A percentile compares a stretch with the other conserved stretches of the same genome.
Conservation (phyloP, 53 echinoderm and acorn worm genomes). For the Pentamera pediparva region DNA sequence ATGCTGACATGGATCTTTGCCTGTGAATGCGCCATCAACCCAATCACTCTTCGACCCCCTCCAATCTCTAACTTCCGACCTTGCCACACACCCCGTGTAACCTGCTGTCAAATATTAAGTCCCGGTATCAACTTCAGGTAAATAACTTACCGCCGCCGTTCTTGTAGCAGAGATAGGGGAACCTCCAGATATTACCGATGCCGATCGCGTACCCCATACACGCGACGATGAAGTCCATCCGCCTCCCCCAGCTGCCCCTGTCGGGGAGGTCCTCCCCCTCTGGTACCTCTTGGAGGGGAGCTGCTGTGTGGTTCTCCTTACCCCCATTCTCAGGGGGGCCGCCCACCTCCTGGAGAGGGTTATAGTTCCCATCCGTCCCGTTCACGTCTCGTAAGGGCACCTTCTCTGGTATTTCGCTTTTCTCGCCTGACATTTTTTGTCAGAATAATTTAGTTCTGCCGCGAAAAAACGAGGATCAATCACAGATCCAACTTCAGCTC, state of each 20-base stretch:
- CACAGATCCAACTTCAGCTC: neutral
- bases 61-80: too few relatives aligned
- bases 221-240: constrained; percentile 11
- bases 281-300: neutral
- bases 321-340: constrained; percentile 17
- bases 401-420: constrained; percentile 11
- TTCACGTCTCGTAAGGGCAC: constrained; percentile 13
- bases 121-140: too few relatives aligned
- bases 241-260: neutral
- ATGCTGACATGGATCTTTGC: too few relatives aligned
- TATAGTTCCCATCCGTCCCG: constrained; percentile 19
- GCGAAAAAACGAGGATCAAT: neutral
- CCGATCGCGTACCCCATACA: constrained; percentile 30
- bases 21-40: too few relatives aligned
- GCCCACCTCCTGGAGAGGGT: neutral
- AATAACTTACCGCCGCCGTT: constrained; percentile 23
- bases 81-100: too few relatives aligned
- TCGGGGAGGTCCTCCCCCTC: neutral
- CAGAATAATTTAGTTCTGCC: too few relatives aligned
- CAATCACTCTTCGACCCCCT: too few relatives aligned
- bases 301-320: neutral
- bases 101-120: too few relatives aligned
- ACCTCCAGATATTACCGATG: constrained; percentile 10
- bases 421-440: constrained; percentile 18
- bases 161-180: constrained; percentile 27